Conservation (phyloP, 2,113 vertebrate genomes). For the Dicentrarchus labrax region DNA sequence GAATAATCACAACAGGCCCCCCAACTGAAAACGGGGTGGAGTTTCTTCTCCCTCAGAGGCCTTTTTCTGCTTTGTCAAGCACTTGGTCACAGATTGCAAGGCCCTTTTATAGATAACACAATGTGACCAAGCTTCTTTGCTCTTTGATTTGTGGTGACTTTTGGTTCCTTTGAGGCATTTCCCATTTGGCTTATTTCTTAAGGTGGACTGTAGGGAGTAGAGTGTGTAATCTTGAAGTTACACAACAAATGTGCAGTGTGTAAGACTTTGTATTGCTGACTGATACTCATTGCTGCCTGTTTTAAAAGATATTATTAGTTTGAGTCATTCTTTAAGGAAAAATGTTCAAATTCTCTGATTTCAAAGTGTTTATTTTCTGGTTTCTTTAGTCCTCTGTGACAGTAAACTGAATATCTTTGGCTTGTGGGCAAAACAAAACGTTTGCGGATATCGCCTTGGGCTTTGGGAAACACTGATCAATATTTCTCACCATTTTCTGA, state of each 20-base stretch:
- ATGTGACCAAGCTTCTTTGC: conserved; percentile 41
- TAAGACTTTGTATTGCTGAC: not conserved
- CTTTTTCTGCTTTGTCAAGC: conserved; percentile 69
- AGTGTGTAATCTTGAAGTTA: not conserved
- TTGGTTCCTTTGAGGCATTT: conserved; percentile 38
- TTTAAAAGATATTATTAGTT: no score
- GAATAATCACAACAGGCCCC: conserved; percentile 70
- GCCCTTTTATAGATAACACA: conserved; percentile 35
- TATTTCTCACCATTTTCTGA: no score
- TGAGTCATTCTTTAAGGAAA: no score
- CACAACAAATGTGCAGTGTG: not conserved
- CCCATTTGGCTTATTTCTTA: not conserved
- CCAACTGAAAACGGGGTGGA: conserved; percentile 62
- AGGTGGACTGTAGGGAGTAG: not conserved
- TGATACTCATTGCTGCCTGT: no score
- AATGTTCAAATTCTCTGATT: no score
- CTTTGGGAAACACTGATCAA: no score
- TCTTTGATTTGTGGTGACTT: conserved; percentile 62
- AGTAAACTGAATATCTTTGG: no score
- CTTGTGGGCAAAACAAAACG: no score
- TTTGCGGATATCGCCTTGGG: no score
- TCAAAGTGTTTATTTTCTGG: no score
- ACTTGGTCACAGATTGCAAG: conserved; percentile 67
- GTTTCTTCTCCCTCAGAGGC: conserved; percentile 61
- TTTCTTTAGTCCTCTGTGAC: no score